Percentiles rank a stretch among this genome's conserved stretches.
Evolutionary conservation across 2,888 invertebrate species (phyloP).

Genomic region (Lasioglossum figueresi): DNA sequence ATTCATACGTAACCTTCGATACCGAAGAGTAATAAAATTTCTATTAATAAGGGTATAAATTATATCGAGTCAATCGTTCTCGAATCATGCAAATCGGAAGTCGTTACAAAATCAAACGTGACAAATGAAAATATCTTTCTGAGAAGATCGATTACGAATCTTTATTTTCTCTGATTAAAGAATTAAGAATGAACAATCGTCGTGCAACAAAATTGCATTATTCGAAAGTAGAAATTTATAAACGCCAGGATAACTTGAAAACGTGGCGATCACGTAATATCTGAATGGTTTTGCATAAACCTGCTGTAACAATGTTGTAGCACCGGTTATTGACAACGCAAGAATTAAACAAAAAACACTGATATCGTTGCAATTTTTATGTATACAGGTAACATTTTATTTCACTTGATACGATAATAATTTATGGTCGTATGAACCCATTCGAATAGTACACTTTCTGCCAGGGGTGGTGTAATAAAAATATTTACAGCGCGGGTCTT

Average conservation of each 20-base stretch:
- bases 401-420: neutral
- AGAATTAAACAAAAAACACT: neutral
- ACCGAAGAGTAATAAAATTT: neutral
- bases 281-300: constrained; percentile 3
- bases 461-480: neutral
- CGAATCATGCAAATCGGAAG: neutral
- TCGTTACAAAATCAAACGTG: neutral
- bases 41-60: neutral
- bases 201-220: neutral
- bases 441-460: neutral
- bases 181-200: neutral
- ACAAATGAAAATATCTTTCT: neutral
- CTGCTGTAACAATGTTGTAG: neutral
- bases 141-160: neutral
- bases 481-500: neutral
- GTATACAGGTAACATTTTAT: neutral
- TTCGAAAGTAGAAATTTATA: neutral
- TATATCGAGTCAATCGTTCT: neutral
- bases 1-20: constrained; percentile 1
- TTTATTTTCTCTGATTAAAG: neutral
- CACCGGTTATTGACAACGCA: neutral
- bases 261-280: neutral
- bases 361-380: neutral
- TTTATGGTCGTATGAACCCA: neutral
- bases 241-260: neutral